Percentiles rank a stretch among this genome's conserved stretches.
Evolutionary conservation across 2,113 vertebrate genomes (phyloP).

Genomic region (Marmota monax): DNA sequence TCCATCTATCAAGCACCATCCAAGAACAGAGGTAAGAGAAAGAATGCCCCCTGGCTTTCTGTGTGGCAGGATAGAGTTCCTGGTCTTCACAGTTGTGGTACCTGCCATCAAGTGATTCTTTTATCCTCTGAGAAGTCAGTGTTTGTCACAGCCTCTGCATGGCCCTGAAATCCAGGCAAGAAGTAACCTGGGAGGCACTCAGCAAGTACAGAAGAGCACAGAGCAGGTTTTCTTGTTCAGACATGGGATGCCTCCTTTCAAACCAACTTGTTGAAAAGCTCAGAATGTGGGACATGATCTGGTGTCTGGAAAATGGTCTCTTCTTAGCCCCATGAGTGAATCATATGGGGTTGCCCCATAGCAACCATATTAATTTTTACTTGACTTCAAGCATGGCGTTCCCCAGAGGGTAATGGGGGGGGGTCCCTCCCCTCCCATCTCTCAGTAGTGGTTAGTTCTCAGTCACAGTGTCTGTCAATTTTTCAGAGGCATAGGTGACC

Average conservation of each 20-base stretch:
- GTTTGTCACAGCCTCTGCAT: not conserved
- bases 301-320: not conserved
- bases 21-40: not conserved
- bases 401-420: not conserved
- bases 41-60: not conserved
- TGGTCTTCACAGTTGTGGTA: not conserved
- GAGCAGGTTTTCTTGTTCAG: not conserved
- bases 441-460: not conserved
- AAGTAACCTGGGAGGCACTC: not conserved
- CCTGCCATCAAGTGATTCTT: no score
- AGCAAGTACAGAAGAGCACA: not conserved
- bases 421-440: accelerated
- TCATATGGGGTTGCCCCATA: not conserved
- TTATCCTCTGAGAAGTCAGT: not conserved
- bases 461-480: not conserved
- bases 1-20: not conserved
- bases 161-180: not conserved
- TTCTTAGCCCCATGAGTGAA: not conserved
- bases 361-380: not conserved
- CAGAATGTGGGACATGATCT: not conserved
- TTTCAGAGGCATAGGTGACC: not conserved
- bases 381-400: not conserved
- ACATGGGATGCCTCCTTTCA: not conserved
- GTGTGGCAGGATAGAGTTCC: no score
- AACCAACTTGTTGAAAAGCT: not conserved